These are phyloP conservation scores for Cetonia aurata DNA, from an alignment of 2,888 invertebrate genomes.

Conservation along the genomic window DNA sequence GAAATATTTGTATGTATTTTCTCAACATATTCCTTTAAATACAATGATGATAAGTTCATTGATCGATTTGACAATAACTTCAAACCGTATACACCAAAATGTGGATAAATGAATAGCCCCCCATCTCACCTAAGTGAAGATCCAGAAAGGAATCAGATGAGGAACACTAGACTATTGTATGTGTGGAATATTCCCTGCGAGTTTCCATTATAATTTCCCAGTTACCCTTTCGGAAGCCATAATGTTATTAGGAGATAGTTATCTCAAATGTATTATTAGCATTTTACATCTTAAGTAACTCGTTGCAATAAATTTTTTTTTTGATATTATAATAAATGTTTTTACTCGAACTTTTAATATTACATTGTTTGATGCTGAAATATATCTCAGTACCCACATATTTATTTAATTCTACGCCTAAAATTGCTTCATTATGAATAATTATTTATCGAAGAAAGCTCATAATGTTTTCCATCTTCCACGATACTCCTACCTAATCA, in stretches of 20 bases:
- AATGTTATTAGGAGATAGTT: background rate
- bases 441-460: background rate
- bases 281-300: slow-evolving; percentile 30
- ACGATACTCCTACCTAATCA: background rate
- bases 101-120: slow-evolving; percentile 24
- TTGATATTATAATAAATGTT: background rate
- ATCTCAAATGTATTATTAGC: slow-evolving; percentile 33
- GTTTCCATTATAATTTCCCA: slow-evolving; percentile 2
- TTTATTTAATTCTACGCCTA: too few species aligned
- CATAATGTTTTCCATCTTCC: background rate
- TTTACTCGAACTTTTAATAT: background rate
- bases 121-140: background rate
- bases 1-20: slow-evolving; percentile 8
- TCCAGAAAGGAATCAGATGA: background rate
- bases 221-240: slow-evolving; percentile 6
- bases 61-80: slow-evolving; percentile 43
- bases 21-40: too few species aligned
- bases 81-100: slow-evolving; percentile 41
- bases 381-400: background rate
- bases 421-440: background rate
- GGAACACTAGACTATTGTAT: background rate
- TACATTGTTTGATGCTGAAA: slow-evolving; percentile 20
- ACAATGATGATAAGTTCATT: background rate
- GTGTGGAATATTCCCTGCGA: background rate
- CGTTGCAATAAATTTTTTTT: slow-evolving; percentile 28